phyloP scores from a whole-genome alignment of 2,797 vertebrate species.

The Myotis myotis region DNA sequence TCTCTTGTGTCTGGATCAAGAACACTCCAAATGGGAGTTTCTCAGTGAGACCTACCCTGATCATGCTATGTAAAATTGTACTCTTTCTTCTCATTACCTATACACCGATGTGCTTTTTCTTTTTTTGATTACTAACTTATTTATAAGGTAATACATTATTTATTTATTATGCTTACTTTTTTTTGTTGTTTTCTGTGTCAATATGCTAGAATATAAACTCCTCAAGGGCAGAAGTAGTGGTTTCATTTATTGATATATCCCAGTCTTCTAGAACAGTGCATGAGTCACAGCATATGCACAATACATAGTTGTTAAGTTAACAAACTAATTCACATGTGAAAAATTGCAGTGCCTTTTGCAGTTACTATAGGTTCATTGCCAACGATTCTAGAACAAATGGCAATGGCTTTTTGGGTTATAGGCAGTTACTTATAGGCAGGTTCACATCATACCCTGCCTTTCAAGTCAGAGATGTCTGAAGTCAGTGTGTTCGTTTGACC shows the following conservation, averaged over 20 bases:
- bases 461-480: not conserved
- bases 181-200: conserved; percentile 1
- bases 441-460: not conserved
- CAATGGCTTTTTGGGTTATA: not conserved
- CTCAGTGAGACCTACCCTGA: not conserved
- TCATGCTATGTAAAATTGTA: not conserved
- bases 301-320: not conserved
- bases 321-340: not conserved
- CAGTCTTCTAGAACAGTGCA: not conserved
- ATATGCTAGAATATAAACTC: not conserved
- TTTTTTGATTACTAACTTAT: not conserved
- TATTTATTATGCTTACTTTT: not conserved
- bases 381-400: not conserved
- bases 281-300: not conserved
- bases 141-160: not conserved
- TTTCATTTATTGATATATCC: not conserved
- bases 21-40: not conserved
- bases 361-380: not conserved
- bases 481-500: not conserved
- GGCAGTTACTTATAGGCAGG: not conserved
- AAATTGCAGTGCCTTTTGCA: not conserved
- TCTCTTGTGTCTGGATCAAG: not conserved
- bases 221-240: not conserved
- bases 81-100: not conserved
- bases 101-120: not conserved